These are phyloP conservation scores for Drosophila koepferae DNA, from an alignment of 2,888 invertebrate species.

Conservation along the genomic window DNA sequence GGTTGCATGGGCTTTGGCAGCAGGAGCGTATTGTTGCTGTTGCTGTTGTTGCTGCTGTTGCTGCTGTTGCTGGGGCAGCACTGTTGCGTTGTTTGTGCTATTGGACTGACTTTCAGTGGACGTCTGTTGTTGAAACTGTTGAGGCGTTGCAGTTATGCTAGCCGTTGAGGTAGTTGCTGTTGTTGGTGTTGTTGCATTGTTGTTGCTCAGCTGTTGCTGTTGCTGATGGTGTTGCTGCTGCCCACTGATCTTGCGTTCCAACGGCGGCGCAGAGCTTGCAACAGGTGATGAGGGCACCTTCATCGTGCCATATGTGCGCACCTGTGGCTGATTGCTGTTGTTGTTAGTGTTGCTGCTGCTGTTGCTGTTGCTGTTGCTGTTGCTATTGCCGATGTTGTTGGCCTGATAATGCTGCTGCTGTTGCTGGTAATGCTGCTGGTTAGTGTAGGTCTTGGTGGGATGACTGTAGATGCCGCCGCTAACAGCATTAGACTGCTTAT, in stretches of 20 bases:
- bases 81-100: constrained; percentile 48
- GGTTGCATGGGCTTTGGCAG: constrained; percentile 52
- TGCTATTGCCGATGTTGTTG: constrained; percentile 39
- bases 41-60: constrained; percentile 42
- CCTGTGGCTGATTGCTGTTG: constrained; percentile 84
- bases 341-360: constrained; percentile 54
- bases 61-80: constrained; percentile 40
- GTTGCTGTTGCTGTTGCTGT: constrained; percentile 12
- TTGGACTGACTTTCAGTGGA: constrained; percentile 52
- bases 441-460: constrained; percentile 77
- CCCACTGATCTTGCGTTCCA: constrained; percentile 85
- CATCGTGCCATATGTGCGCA: constrained; percentile 83
- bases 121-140: constrained; percentile 77
- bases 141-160: constrained; percentile 85
- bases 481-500: constrained; percentile 31
- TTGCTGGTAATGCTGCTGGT: constrained; percentile 82
- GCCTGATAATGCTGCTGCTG: constrained; percentile 71
- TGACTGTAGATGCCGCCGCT: constrained; percentile 60
- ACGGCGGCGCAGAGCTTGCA: constrained; percentile 86
- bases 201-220: constrained; percentile 21
- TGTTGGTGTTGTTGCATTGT: constrained; percentile 81
- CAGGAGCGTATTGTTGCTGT: constrained; percentile 34
- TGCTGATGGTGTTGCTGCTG: constrained; percentile 45
- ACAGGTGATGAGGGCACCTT: constrained; percentile 84
- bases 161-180: constrained; percentile 85